Conservation (phyloP, 2,888 invertebrate genomes). For the Diarsia mendica region DNA sequence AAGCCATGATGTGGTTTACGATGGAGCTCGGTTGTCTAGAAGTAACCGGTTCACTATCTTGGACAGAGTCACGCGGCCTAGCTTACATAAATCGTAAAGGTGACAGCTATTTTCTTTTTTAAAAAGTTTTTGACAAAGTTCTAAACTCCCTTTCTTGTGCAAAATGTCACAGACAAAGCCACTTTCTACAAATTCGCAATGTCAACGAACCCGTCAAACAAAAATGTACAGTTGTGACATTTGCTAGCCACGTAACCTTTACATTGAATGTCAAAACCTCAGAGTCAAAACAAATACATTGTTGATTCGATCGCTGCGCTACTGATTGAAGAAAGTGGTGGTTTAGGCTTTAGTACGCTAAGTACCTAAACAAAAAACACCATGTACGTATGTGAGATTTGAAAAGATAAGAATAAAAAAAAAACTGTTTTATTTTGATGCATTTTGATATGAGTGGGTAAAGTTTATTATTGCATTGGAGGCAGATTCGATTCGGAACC, state of each 20-base stretch:
- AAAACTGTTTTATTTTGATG: too few species aligned
- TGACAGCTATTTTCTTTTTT: neutral
- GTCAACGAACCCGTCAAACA: constrained; percentile 2
- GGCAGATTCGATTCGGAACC: too few species aligned
- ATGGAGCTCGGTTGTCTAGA: too few species aligned
- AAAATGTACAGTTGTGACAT: constrained; percentile 34
- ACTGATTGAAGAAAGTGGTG: constrained; percentile 21
- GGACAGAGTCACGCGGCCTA: neutral
- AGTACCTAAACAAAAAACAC: neutral
- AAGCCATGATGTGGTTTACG: too few species aligned
- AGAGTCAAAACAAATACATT: constrained; percentile 22
- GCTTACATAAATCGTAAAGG: neutral
- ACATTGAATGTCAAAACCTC: constrained; percentile 42
- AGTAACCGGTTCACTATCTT: too few species aligned
- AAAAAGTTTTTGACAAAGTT: neutral
- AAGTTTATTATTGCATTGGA: too few species aligned
- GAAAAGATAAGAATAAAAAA: too few species aligned
- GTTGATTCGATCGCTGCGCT: constrained; percentile 7
- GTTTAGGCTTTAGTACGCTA: neutral
- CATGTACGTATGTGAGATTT: too few species aligned
- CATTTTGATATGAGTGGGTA: too few species aligned
- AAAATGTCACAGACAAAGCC: constrained; percentile 31
- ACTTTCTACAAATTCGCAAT: constrained; percentile 39
- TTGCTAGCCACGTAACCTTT: constrained; percentile 41
- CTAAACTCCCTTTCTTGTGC: neutral